Evolutionary conservation across 2,888 invertebrate genomes (phyloP).

Genomic region (Macrosoma leucophasiata): DNA sequence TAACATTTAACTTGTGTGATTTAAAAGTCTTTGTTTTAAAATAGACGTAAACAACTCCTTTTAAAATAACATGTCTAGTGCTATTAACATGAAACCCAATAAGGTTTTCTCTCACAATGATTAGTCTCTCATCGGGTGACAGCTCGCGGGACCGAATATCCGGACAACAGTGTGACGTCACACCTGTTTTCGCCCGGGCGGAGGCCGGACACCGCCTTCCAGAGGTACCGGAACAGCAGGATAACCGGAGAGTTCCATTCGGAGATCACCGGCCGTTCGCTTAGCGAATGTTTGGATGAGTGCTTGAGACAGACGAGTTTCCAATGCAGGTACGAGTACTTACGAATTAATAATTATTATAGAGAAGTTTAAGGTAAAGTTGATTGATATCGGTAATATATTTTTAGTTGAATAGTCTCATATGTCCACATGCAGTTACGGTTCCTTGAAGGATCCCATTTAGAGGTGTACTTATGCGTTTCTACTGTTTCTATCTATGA

Average conservation of each 20-base stretch:
- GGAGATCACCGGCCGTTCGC: conserved; percentile 89
- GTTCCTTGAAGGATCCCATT: no score
- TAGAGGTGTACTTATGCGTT: no score
- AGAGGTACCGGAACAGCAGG: conserved; percentile 89
- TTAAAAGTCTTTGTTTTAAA: no score
- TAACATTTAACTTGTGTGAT: no score
- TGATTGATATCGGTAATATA: no score
- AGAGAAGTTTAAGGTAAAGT: no score
- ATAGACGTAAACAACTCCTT: no score
- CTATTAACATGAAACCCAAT: conserved; percentile 52
- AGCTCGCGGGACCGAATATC: conserved; percentile 93
- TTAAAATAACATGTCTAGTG: no score
- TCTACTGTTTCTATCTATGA: no score
- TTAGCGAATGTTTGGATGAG: conserved; percentile 93
- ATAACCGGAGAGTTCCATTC: conserved; percentile 92
- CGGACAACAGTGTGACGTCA: conserved; percentile 89
- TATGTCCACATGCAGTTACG: no score
- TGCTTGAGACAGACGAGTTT: conserved; percentile 92
- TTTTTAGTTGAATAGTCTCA: no score
- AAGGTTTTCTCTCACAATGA: conserved; percentile 66
- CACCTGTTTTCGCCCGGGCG: conserved; percentile 88
- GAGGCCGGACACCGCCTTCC: conserved; percentile 92
- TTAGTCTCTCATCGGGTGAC: conserved; percentile 75
- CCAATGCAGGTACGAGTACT: conserved; percentile 84
- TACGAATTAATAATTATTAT: no score